A percentile compares a stretch with the other conserved stretches of the same genome.
Conservation (phyloP, 2,888 invertebrate genomes). For the Orthosia cruda region DNA sequence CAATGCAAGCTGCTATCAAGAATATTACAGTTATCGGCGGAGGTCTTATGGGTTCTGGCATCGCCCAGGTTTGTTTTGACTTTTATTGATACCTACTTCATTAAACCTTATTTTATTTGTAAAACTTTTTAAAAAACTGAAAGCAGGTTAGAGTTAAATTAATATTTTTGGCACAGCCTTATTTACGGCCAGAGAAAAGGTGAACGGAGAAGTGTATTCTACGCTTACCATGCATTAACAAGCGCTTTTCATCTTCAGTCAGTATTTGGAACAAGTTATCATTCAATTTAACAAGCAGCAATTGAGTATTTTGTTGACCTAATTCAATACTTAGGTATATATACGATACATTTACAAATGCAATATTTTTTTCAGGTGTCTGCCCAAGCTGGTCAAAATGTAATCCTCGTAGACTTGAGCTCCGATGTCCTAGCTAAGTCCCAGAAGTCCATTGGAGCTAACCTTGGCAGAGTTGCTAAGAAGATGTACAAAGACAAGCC, state of each 20-base stretch:
- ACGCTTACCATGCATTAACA: too few relatives aligned
- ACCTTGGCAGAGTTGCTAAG: constrained; percentile 95
- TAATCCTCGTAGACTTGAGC: constrained; percentile 95
- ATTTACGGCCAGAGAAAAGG: too few relatives aligned
- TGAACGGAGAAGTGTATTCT: too few relatives aligned
- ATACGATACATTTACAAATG: not conserved
- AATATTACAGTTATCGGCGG: constrained; percentile 97
- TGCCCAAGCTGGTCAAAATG: constrained; percentile 96
- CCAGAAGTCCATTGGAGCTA: constrained; percentile 93
- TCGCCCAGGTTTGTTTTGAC: constrained; percentile 94
- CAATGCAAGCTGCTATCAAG: constrained; percentile 92
- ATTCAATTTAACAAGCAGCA: not conserved
- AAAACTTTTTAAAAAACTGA: not conserved
- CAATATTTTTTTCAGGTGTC: constrained; percentile 92
- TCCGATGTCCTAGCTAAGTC: constrained; percentile 94
- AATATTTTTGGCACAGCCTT: not conserved
- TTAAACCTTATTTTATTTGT: not conserved
- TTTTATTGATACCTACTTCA: not conserved
- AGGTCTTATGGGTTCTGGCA: constrained; percentile 97
- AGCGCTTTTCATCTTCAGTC: too few relatives aligned
- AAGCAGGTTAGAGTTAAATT: not conserved
- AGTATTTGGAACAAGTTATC: not conserved
- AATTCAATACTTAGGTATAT: not conserved
- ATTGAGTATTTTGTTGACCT: not conserved
- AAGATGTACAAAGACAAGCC: constrained; percentile 94